Evolutionary conservation across 2,113 vertebrate species (phyloP), one percentile per base, ranked within the genome.

Genomic region (Rattus rattus): DNA sequence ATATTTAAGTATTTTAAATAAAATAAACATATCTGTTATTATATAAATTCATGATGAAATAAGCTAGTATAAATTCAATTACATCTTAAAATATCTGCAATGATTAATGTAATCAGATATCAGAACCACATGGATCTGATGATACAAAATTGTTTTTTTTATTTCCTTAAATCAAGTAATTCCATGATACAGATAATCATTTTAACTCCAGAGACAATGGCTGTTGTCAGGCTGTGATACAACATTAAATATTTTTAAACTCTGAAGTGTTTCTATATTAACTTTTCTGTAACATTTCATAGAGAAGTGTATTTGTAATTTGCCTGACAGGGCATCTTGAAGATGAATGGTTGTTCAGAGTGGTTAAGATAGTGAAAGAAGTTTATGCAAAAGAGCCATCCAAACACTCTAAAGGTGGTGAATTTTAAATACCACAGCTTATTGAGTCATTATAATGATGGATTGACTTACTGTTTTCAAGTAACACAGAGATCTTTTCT

Each of bases 341-440:
- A 98, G 97, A 98, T 94, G 96, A 98, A 98, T 97, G 36, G 72
- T 97, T 94, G 65, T 36, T 97, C 65, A 97, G 72, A 98, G 93
- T 95, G 69, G 72, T 94, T 98, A 92, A 97, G 90, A 97, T 96
- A 98, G 56, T 91, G 73, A 97, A 97, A 96, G 70, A 96, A n/a
- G 2, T 7, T 98, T 95, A 97, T 96, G 94, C 72, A 97, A 95
- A 98, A 86, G 49, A 98, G 47, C 54, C 89, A 94, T 97, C 98
- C 92, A 95, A 73, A 86, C 39, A 97, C 30, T 75, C 30, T 73
- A 83, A 97, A 94, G 87, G 39, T 93, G 79, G 36, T 95, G 96
- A 97, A 98, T 98, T 97, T 98, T 96, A 98, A 98, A 96, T 87
- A 87, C 80, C 94, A 94, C 84, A 96, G 47, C 39, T 49, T 97